A percentile compares a stretch with the other conserved stretches of the same genome.
Conservation (phyloP, 2,888 invertebrate genomes). For the Synergus itoensis region DNA sequence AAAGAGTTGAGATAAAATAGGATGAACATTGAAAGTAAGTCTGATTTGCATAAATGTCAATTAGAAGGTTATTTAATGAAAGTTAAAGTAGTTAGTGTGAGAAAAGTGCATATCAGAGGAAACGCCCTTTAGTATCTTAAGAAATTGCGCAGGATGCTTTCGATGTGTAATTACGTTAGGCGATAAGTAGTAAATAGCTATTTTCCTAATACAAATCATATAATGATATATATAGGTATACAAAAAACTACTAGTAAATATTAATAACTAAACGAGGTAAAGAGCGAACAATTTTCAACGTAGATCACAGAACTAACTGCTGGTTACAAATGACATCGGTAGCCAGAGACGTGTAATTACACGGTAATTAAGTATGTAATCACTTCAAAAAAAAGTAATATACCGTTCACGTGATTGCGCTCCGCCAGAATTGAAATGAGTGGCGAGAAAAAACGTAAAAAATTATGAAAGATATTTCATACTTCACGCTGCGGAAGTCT, state of each 20-base stretch:
- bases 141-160: constrained; percentile 9
- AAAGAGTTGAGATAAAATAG: not conserved
- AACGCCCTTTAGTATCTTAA: constrained; percentile 4
- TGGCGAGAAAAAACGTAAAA: constrained; percentile 30
- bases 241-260: constrained; percentile 24
- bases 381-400: constrained; percentile 31
- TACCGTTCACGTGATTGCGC: constrained; percentile 16
- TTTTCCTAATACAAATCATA: constrained; percentile 25
- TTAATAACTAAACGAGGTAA: constrained; percentile 2
- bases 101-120: not conserved
- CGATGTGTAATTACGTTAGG: constrained; percentile 4
- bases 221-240: constrained; percentile 12
- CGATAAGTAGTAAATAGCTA: constrained; percentile 33
- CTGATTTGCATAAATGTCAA: constrained; percentile 16
- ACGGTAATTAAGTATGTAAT: constrained; percentile 40
- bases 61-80: constrained; percentile 26
- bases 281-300: constrained; percentile 17
- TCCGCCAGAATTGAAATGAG: constrained; percentile 19
- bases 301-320: constrained; percentile 36
- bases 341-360: constrained; percentile 36
- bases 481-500: not conserved
- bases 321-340: constrained; percentile 36
- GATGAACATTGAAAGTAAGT: not conserved
- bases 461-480: constrained; percentile 9
- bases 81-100: constrained; percentile 18